A percentile compares a stretch with the other conserved stretches of the same genome.
These are phyloP conservation scores for Drosophila sproati DNA, from an alignment of 1,140 invertebrate species.

Conservation along the genomic window DNA sequence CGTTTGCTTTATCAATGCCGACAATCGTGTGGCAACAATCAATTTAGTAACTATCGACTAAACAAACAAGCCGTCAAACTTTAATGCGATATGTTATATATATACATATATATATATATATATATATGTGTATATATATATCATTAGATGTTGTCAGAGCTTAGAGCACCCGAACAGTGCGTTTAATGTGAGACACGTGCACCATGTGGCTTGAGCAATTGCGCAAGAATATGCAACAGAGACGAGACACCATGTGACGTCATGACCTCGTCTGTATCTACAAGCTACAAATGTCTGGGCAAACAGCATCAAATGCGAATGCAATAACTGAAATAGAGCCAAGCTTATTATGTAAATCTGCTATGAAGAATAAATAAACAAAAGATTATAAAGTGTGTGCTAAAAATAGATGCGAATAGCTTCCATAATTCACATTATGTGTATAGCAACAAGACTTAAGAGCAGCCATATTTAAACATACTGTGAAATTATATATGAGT, in stretches of 20 bases:
- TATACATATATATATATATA: background rate
- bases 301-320: constrained; percentile 61
- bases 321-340: constrained; percentile 36
- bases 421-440: too few relatives aligned
- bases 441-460: too few relatives aligned
- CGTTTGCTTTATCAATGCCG: constrained; percentile 15
- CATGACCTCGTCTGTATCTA: too few relatives aligned
- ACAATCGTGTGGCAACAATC: constrained; percentile 6
- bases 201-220: constrained; percentile 21
- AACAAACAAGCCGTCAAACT: constrained; percentile 23
- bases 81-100: background rate
- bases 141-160: background rate
- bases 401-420: too few relatives aligned
- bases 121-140: background rate
- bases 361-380: background rate
- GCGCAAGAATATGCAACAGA: constrained; percentile 43
- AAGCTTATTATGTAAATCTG: constrained; percentile 19
- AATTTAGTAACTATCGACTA: constrained; percentile 35
- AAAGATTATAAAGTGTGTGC: background rate
- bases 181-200: constrained; percentile 71
- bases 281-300: background rate
- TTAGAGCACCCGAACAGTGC: constrained; percentile 2
- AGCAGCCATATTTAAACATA: background rate
- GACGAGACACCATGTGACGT: background rate
- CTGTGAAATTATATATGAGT: background rate